A percentile compares a stretch with the other conserved stretches of the same genome.
These are phyloP conservation scores for Agrilus planipennis DNA, from an alignment of 1,140 invertebrate genomes.

Conservation along the genomic window DNA sequence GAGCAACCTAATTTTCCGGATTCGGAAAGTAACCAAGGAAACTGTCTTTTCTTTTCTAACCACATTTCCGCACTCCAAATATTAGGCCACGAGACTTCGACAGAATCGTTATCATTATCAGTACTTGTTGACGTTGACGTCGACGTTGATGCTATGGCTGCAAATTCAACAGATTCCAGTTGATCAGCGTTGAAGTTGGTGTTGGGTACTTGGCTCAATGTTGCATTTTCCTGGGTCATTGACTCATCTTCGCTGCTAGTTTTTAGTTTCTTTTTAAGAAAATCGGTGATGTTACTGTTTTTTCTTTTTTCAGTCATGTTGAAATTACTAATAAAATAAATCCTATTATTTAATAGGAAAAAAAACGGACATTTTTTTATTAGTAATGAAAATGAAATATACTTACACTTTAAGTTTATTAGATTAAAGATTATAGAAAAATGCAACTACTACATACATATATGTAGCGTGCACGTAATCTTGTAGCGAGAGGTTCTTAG, in stretches of 20 bases:
- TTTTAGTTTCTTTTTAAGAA: too few relatives aligned
- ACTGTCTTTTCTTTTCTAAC: slow-evolving; percentile 9
- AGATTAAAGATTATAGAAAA: too few relatives aligned
- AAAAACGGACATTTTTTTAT: slow-evolving; percentile 9
- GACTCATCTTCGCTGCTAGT: too few relatives aligned
- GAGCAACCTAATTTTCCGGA: too few relatives aligned
- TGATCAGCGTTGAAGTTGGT: slow-evolving; percentile 4
- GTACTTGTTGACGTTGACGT: not conserved
- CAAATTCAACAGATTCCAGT: slow-evolving; percentile 11
- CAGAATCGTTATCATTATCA: slow-evolving; percentile 1
- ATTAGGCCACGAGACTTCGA: slow-evolving; percentile 1
- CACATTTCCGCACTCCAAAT: slow-evolving; percentile 2
- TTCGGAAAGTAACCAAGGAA: slow-evolving; percentile 11
- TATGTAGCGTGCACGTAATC: too few relatives aligned
- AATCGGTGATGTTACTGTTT: slow-evolving; percentile 9
- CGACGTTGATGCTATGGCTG: slow-evolving; percentile 11
- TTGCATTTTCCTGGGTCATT: too few relatives aligned
- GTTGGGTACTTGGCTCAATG: not conserved
- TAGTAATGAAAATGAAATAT: slow-evolving; percentile 7
- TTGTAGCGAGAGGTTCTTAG: too few relatives aligned
- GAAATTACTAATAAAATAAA: too few relatives aligned
- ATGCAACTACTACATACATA: too few relatives aligned
- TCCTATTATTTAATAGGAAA: too few relatives aligned
- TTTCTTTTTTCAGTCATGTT: too few relatives aligned
- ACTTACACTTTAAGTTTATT: too few relatives aligned